phyloP scores from a whole-genome alignment of 2,888 invertebrate genomes.

The Thecophora atra region DNA sequence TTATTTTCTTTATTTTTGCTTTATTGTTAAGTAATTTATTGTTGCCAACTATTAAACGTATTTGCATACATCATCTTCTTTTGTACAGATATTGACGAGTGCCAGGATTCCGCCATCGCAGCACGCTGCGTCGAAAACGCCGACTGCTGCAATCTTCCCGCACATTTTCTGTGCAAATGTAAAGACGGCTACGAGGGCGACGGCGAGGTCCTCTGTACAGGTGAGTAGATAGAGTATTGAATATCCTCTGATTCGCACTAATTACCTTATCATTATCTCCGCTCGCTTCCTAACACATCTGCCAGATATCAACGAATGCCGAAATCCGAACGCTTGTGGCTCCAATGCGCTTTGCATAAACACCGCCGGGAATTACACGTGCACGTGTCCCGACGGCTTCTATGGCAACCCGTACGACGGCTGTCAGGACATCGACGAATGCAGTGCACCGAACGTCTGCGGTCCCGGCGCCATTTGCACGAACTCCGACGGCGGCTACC shows the following conservation, averaged over 20 bases:
- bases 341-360: slow-evolving; percentile 83
- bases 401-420: slow-evolving; percentile 83
- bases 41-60: slow-evolving; percentile 39
- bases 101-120: slow-evolving; percentile 84
- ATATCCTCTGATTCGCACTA: background rate
- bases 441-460: slow-evolving; percentile 75
- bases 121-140: slow-evolving; percentile 89
- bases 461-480: slow-evolving; percentile 82
- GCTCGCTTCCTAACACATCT: too few relatives aligned
- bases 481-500: slow-evolving; percentile 81
- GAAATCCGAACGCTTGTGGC: slow-evolving; percentile 82
- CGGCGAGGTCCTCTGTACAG: slow-evolving; percentile 86
- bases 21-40: too few relatives aligned
- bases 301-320: slow-evolving; percentile 92
- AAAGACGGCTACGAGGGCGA: slow-evolving; percentile 90
- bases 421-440: slow-evolving; percentile 87
- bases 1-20: too few relatives aligned
- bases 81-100: slow-evolving; percentile 88
- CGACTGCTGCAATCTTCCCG: slow-evolving; percentile 93
- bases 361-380: slow-evolving; percentile 86
- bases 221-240: slow-evolving; percentile 67
- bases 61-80: background rate
- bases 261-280: background rate
- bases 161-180: slow-evolving; percentile 94
- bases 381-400: slow-evolving; percentile 83